Evolutionary conservation across 2,797 vertebrate species (phyloP).

Genomic region (Alca torda): DNA sequence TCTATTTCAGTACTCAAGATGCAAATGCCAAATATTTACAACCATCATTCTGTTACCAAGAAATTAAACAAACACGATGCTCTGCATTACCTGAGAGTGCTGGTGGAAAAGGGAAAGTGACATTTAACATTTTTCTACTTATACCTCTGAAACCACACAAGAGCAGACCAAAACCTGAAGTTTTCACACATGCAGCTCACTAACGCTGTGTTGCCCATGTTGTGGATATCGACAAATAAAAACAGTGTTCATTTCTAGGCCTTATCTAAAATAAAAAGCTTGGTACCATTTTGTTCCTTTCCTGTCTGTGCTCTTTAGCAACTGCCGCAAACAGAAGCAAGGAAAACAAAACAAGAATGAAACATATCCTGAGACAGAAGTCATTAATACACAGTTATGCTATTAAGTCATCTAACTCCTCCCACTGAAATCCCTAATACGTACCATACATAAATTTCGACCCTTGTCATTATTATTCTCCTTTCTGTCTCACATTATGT

Average conservation of each 20-base stretch:
- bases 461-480: background rate
- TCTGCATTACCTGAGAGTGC: background rate
- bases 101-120: background rate
- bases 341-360: background rate
- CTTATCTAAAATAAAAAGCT: background rate
- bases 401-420: background rate
- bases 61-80: background rate
- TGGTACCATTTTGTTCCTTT: background rate
- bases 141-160: background rate
- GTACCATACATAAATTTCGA: background rate
- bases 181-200: background rate
- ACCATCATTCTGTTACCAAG: background rate
- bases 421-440: background rate
- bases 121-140: background rate
- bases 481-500: background rate
- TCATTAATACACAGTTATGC: background rate
- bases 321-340: slow-evolving; percentile 8
- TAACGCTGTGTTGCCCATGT: background rate
- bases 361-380: background rate
- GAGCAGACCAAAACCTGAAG: background rate
- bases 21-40: background rate
- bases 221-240: background rate
- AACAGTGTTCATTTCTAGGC: background rate
- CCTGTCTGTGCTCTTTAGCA: background rate
- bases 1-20: background rate